Conservation (phyloP, 2,888 invertebrate genomes). For the Syritta pipiens region DNA sequence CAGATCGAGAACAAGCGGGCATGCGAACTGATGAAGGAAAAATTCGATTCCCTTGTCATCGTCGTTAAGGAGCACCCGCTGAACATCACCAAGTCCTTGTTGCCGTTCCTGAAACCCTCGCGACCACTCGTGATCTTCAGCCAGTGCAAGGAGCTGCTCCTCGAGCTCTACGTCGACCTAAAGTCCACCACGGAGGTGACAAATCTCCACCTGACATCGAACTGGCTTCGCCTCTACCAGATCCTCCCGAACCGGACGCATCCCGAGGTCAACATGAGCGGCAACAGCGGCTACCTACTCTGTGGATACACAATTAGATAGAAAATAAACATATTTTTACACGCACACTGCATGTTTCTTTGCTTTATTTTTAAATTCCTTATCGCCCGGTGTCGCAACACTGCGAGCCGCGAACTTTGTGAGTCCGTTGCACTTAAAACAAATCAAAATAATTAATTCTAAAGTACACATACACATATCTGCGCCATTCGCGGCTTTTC, state of each 20-base stretch:
- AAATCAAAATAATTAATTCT: no score
- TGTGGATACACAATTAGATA: constrained; percentile 82
- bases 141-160: constrained; percentile 88
- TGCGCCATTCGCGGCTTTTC: no score
- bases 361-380: not conserved
- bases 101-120: constrained; percentile 89
- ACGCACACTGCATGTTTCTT: not conserved
- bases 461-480: no score
- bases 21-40: constrained; percentile 82
- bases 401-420: no score
- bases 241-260: constrained; percentile 94
- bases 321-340: constrained; percentile 29
- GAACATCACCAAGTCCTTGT: constrained; percentile 86
- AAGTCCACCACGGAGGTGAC: constrained; percentile 87
- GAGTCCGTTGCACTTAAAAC: no score
- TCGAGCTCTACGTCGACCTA: constrained; percentile 89
- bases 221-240: constrained; percentile 95
- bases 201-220: constrained; percentile 89
- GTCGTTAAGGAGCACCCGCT: constrained; percentile 92
- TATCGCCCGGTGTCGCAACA: no score
- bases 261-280: constrained; percentile 95
- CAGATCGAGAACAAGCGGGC: constrained; percentile 85
- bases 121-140: constrained; percentile 93
- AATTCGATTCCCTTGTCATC: constrained; percentile 88
- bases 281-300: constrained; percentile 92